These are phyloP conservation scores for Aspidiotus rigidus DNA, from an alignment of 2,888 invertebrate genomes.

Conservation along the genomic window DNA sequence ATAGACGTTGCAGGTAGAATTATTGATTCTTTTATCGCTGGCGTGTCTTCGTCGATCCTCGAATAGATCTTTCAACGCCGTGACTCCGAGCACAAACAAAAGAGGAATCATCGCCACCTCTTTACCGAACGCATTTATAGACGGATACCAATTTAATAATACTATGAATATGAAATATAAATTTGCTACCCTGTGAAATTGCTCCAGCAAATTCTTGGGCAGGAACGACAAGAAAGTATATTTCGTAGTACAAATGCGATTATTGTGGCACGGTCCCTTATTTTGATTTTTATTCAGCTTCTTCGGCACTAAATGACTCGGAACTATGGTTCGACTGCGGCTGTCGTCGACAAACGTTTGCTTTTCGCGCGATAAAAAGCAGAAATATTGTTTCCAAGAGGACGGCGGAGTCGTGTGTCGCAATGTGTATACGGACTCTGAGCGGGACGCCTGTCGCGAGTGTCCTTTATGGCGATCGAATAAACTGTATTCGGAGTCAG, in stretches of 20 bases:
- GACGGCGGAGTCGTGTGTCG: constrained; percentile 55
- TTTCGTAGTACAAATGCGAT: constrained; percentile 85
- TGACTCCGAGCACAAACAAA: constrained; percentile 85
- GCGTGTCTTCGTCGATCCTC: constrained; percentile 82
- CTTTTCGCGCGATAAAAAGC: constrained; percentile 49
- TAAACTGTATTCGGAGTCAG: constrained; percentile 48
- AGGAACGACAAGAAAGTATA: constrained; percentile 88
- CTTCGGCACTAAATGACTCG: constrained; percentile 69
- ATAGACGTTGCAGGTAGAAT: constrained; percentile 82
- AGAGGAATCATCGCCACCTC: constrained; percentile 93
- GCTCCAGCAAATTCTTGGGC: constrained; percentile 91
- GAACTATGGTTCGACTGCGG: constrained; percentile 63
- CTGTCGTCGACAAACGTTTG: constrained; percentile 56
- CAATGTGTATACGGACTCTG: constrained; percentile 81
- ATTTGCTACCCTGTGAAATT: constrained; percentile 95
- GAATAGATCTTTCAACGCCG: constrained; percentile 88
- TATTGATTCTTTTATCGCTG: constrained; percentile 90
- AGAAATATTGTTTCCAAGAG: constrained; percentile 59
- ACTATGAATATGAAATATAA: constrained; percentile 96
- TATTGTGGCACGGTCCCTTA: constrained; percentile 69
- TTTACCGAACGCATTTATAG: constrained; percentile 88
- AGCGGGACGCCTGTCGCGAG: constrained; percentile 78
- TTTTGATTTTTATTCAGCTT: constrained; percentile 72
- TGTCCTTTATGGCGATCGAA: constrained; percentile 50
- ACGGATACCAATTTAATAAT: constrained; percentile 89